A percentile compares a stretch with the other conserved stretches of the same genome.
phyloP scores from a whole-genome alignment of 2,113 vertebrate genomes.

The Phylloscopus trochilus region DNA sequence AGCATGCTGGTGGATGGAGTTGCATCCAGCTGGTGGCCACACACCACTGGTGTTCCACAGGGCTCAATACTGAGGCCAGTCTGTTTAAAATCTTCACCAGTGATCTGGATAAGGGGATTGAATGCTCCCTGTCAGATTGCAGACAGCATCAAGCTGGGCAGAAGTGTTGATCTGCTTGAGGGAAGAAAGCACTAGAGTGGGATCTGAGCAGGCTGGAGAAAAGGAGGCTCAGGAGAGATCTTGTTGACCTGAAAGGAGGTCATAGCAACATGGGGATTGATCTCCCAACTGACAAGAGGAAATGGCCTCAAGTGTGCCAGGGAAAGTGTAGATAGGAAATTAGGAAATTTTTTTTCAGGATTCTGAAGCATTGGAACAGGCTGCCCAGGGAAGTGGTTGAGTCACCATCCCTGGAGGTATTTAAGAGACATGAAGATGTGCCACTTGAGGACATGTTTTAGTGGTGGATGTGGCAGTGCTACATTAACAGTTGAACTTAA shows the following conservation, averaged over 20 bases:
- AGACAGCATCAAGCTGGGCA: neutral
- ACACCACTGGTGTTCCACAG: neutral
- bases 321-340: neutral
- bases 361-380: neutral
- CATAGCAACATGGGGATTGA: accelerated
- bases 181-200: neutral
- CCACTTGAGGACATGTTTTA: neutral
- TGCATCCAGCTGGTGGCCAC: neutral
- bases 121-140: neutral
- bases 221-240: neutral
- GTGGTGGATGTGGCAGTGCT: neutral
- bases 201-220: neutral
- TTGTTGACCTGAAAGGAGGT: neutral
- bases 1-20: neutral
- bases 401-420: neutral
- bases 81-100: neutral
- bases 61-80: neutral
- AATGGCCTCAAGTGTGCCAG: neutral
- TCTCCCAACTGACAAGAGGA: neutral
- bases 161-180: neutral
- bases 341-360: neutral
- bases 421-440: neutral
- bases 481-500: neutral
- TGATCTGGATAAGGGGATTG: neutral
- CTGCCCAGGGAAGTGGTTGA: neutral